Conservation (phyloP, 2,797 vertebrate genomes). For the Labroides dimidiatus region DNA sequence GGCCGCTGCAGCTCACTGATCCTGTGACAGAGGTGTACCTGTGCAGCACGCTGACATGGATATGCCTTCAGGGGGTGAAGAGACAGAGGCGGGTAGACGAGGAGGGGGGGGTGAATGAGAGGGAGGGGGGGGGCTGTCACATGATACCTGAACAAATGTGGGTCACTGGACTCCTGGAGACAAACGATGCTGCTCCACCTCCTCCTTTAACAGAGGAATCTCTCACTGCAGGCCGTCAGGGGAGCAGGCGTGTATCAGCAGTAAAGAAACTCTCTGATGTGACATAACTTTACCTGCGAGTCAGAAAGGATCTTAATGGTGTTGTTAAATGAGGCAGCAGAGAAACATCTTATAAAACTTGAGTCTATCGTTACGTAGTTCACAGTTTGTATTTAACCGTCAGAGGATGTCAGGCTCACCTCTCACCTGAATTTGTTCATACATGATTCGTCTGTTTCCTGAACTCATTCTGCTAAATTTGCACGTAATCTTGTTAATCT, state of each 20-base stretch:
- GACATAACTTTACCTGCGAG: background rate
- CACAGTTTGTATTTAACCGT: too few relatives aligned
- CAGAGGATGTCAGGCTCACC: too few relatives aligned
- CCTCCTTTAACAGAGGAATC: slow-evolving; percentile 1
- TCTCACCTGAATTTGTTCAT: too few relatives aligned
- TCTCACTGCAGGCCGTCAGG: slow-evolving; percentile 15
- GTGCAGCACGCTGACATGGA: slow-evolving; percentile 70
- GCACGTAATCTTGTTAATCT: too few relatives aligned
- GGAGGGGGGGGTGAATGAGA: slow-evolving; percentile 10
- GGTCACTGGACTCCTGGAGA: slow-evolving; percentile 53
- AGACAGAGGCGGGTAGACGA: slow-evolving; percentile 10
- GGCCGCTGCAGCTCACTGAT: slow-evolving; percentile 30
- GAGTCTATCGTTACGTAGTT: too few relatives aligned
- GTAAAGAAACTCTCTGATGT: background rate
- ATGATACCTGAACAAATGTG: slow-evolving; percentile 70
- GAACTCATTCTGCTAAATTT: too few relatives aligned
- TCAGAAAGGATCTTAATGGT: too few relatives aligned
- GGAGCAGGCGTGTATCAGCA: background rate
- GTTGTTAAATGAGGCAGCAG: too few relatives aligned
- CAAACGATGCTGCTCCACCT: slow-evolving; percentile 28
- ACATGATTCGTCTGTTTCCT: too few relatives aligned
- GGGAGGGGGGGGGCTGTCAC: slow-evolving; percentile 42
- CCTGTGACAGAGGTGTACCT: slow-evolving; percentile 60
- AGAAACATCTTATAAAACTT: too few relatives aligned
- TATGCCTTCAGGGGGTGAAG: slow-evolving; percentile 63